Percentiles rank a stretch among this genome's conserved stretches.
These are phyloP conservation scores for Gallinago jamesoni DNA, from an alignment of 2,113 vertebrate species.

Conservation along the genomic window DNA sequence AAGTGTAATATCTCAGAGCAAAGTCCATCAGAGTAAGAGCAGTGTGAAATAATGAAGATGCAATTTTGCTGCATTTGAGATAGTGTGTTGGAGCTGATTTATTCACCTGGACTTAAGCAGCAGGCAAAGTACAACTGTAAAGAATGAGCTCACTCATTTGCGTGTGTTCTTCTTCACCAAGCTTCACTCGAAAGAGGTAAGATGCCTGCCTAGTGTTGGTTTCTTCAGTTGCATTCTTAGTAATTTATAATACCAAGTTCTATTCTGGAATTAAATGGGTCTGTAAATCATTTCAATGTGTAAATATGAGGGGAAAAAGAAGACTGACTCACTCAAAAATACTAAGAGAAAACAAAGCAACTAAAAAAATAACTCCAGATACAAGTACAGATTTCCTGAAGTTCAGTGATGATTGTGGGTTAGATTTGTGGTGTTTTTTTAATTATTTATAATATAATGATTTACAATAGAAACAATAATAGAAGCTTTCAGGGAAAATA, in stretches of 20 bases:
- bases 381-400: background rate
- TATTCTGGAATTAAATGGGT: background rate
- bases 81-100: background rate
- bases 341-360: background rate
- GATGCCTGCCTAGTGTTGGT: background rate
- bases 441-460: background rate
- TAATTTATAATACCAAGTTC: background rate
- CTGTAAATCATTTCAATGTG: background rate
- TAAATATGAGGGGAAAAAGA: background rate
- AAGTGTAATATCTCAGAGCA: background rate
- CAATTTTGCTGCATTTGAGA: constrained; percentile 38
- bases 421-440: background rate
- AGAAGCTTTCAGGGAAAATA: background rate
- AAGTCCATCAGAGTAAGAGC: constrained; percentile 31
- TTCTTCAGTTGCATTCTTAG: background rate
- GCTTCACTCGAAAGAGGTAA: constrained; percentile 53
- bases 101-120: constrained; percentile 56
- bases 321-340: background rate
- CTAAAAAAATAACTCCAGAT: background rate
- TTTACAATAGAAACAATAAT: background rate
- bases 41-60: constrained; percentile 3
- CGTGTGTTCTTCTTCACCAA: background rate
- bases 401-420: background rate
- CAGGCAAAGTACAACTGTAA: constrained; percentile 62
- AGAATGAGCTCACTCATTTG: background rate